Evolutionary conservation across 2,888 invertebrate genomes (phyloP).

Genomic region (Gandaritis pyraliata): DNA sequence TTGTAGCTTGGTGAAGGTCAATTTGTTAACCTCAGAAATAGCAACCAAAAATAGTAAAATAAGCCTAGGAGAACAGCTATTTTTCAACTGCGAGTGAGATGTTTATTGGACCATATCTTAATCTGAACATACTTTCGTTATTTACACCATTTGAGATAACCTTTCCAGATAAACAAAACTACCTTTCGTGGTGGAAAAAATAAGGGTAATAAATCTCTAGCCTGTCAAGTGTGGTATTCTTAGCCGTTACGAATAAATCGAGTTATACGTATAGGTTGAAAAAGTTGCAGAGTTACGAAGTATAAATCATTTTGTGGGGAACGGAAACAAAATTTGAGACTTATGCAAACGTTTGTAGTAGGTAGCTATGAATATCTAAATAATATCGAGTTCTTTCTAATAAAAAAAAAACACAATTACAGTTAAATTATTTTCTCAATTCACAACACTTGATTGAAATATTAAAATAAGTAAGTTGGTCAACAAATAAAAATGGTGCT

Average conservation of each 20-base stretch:
- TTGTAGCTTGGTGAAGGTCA: too few relatives aligned
- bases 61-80: conserved; percentile 12
- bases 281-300: conserved; percentile 49
- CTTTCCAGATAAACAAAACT: conserved; percentile 44
- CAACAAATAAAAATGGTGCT: too few relatives aligned
- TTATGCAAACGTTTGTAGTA: neutral
- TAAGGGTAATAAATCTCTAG: conserved; percentile 65
- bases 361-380: neutral
- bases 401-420: too few relatives aligned
- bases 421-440: too few relatives aligned
- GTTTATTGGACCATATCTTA: conserved; percentile 38
- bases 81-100: conserved; percentile 37
- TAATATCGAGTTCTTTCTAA: too few relatives aligned
- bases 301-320: conserved; percentile 33
- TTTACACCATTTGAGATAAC: conserved; percentile 46
- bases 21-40: too few relatives aligned
- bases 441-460: too few relatives aligned
- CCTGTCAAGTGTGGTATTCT: conserved; percentile 71
- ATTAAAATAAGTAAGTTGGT: too few relatives aligned
- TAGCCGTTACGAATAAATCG: conserved; percentile 70
- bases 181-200: conserved; percentile 64
- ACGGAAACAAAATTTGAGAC: neutral
- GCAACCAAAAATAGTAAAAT: neutral
- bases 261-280: conserved; percentile 60
- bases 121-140: conserved; percentile 46